A percentile compares a stretch with the other conserved stretches of the same genome.
These are phyloP conservation scores for Chrysoperla carnea DNA, from an alignment of 1,140 invertebrate genomes.

Conservation along the genomic window DNA sequence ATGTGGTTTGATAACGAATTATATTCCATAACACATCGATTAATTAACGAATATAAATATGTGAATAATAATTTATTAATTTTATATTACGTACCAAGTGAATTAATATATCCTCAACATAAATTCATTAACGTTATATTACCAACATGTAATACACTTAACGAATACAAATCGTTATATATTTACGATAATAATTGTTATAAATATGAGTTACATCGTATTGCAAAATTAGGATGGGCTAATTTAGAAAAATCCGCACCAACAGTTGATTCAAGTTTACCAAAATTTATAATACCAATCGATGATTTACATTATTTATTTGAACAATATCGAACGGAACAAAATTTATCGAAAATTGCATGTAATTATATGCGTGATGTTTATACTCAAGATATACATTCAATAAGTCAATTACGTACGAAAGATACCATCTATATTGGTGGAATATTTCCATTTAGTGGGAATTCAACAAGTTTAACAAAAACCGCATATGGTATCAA, in stretches of 20 bases:
- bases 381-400: constrained; percentile 26
- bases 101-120: constrained; percentile 31
- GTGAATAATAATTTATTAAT: constrained; percentile 33
- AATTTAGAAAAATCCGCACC: constrained; percentile 30
- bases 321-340: constrained; percentile 17
- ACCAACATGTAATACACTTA: constrained; percentile 30
- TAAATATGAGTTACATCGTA: constrained; percentile 40
- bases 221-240: constrained; percentile 47
- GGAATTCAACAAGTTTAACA: constrained; percentile 20
- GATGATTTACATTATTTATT: constrained; percentile 35
- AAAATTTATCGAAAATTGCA: constrained; percentile 27
- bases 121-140: constrained; percentile 30
- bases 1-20: constrained; percentile 43
- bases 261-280: constrained; percentile 33
- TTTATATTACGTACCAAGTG: constrained; percentile 47
- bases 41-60: not conserved
- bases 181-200: constrained; percentile 19
- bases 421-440: constrained; percentile 41
- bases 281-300: constrained; percentile 32
- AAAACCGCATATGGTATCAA: constrained; percentile 43
- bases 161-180: constrained; percentile 9
- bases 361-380: constrained; percentile 45
- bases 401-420: constrained; percentile 34
- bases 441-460: constrained; percentile 56
- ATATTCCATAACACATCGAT: constrained; percentile 7